Evolutionary conservation across 2,113 vertebrate genomes (phyloP), one percentile per base, ranked within the genome.

Genomic region (Sapayoa aenigma): DNA sequence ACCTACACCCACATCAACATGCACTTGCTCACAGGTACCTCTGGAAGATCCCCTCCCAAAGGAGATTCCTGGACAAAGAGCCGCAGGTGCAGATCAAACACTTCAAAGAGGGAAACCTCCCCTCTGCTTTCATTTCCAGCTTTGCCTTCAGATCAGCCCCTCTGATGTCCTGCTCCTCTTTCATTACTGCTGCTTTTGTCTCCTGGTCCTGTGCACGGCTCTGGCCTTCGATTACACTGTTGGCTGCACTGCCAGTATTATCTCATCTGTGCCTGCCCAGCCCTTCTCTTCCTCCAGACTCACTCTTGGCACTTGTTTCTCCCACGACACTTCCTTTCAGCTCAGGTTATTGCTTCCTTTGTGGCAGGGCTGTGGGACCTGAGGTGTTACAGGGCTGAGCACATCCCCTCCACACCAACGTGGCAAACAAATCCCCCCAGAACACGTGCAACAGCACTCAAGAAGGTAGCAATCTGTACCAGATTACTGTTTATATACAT

Each of bases 211-310:
- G 50, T 28, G 55, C 55, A 6, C 1, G 0, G 35, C 81, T 39
- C 74, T 39, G 28, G 15, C 58, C n/a, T 60, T 33, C 14, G 0
- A 18, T 21, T 33, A 25, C 0, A 0, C 53, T 6, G 0, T 27
- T 84, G 39, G 41, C 69, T 52, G 68, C 30, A 35, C 2, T 50
- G 20, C 21, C 78, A 84, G 13, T 11, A 19, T 5, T 7, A 12
- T 22, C 77, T 60, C 0, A 62, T 23, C 72, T 39, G 33, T 16
- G 50, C 59, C 50, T n/a, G 60, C 25, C 41, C 5, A 3, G 46
- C 16, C 31, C 35, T 19, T 42, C 55, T 42, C 44, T 18, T 69
- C 42, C 58, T 72, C 55, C 62, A 90, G 6, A 35, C 55, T 68
- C 49, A 12, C 14, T 27, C 46, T 24, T 37, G 9, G 25, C 35